These are phyloP conservation scores for Mormyrops boulengeri DNA, from an alignment of 2,797 vertebrate genomes.

Conservation along the genomic window DNA sequence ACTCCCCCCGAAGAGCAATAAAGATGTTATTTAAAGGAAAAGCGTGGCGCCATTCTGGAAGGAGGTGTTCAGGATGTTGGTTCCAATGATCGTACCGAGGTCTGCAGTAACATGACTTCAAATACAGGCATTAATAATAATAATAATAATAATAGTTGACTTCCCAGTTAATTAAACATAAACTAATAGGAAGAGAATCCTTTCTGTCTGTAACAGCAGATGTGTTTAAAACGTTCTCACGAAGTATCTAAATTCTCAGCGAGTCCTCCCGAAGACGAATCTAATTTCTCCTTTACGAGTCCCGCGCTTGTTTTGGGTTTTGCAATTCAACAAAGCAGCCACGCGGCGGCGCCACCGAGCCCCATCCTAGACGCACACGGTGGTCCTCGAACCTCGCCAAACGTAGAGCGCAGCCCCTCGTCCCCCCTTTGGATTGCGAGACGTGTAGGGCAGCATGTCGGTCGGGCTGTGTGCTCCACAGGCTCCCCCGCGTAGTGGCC, in stretches of 20 bases:
- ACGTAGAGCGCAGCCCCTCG: not conserved
- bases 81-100: not conserved
- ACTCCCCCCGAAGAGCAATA: not conserved
- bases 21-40: not conserved
- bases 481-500: not conserved
- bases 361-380: not conserved
- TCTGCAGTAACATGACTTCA: not conserved
- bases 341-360: constrained; percentile 10
- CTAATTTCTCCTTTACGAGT: not conserved
- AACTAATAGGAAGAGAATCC: not conserved
- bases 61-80: not conserved
- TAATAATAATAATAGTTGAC: not conserved
- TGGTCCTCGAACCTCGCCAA: not conserved
- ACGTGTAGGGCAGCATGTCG: constrained; percentile 1
- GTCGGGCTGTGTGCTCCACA: not conserved
- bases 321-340: not conserved
- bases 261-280: not conserved
- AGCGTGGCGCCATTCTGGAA: not conserved
- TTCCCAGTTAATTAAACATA: not conserved
- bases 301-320: too few species aligned
- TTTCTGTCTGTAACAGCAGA: not conserved
- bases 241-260: not conserved
- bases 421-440: not conserved
- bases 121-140: not conserved
- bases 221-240: not conserved